Conservation (phyloP, 2,888 invertebrate species). For the Micropterix aruncella region DNA sequence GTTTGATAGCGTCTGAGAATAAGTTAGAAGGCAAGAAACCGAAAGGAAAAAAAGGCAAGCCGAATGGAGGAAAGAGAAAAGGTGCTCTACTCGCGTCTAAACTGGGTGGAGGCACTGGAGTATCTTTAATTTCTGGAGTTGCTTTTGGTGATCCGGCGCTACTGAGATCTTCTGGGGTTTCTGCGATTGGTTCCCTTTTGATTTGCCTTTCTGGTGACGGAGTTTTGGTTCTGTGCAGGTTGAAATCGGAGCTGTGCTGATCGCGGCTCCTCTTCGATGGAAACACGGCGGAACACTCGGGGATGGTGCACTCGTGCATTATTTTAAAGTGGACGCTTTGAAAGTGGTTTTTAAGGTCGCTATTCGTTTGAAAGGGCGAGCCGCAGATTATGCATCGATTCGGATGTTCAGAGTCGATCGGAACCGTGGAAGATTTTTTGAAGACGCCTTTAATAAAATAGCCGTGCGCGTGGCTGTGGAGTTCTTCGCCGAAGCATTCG, state of each 20-base stretch:
- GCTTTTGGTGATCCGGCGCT: slow-evolving; percentile 23
- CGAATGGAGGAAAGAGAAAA: slow-evolving; percentile 33
- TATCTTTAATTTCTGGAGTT: slow-evolving; percentile 25
- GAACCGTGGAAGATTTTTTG: slow-evolving; percentile 64
- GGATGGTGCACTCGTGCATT: slow-evolving; percentile 90
- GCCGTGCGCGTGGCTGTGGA: slow-evolving; percentile 49
- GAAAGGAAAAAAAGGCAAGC: slow-evolving; percentile 32
- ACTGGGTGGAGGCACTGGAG: slow-evolving; percentile 21
- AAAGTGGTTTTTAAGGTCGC: slow-evolving; percentile 87
- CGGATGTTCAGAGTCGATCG: slow-evolving; percentile 85
- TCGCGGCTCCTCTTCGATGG: slow-evolving; percentile 87
- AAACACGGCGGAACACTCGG: slow-evolving; percentile 90
- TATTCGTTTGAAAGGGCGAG: slow-evolving; percentile 86
- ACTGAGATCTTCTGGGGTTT: slow-evolving; percentile 17
- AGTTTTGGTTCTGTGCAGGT: slow-evolving; percentile 78
- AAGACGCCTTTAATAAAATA: slow-evolving; percentile 63
- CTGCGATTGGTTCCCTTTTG: slow-evolving; percentile 18
- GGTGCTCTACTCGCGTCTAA: slow-evolving; percentile 25
- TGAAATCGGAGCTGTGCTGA: slow-evolving; percentile 82
- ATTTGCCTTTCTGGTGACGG: slow-evolving; percentile 49
- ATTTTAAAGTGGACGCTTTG: slow-evolving; percentile 91
- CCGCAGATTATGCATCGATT: slow-evolving; percentile 84
- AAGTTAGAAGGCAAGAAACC: slow-evolving; percentile 31
- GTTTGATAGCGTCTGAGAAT: background rate
- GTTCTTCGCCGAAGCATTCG: slow-evolving; percentile 44